Evolutionary conservation across 1,140 invertebrate species (phyloP).

Genomic region (Gryllus bimaculatus): DNA sequence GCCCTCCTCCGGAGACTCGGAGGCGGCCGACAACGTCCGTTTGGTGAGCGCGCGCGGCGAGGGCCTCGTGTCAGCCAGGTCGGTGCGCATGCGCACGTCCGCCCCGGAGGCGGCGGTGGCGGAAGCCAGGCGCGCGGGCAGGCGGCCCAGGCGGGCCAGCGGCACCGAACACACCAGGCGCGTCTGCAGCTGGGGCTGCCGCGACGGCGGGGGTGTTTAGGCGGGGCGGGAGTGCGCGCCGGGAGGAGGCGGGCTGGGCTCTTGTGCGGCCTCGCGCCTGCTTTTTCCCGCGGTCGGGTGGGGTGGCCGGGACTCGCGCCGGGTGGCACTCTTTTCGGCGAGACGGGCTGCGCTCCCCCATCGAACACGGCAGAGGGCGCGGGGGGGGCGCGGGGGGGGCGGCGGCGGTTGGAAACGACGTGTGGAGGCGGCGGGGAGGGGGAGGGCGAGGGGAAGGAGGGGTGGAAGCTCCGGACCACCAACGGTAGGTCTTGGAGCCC

Average conservation of each 20-base stretch:
- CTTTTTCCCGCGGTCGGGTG: neutral
- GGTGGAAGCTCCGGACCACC: neutral
- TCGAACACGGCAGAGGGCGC: neutral
- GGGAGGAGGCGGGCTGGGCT: neutral
- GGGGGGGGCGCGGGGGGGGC: too few species aligned
- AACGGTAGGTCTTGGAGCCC: neutral
- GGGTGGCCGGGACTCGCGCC: neutral
- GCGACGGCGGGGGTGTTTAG: neutral
- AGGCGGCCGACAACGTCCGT: constrained; percentile 11
- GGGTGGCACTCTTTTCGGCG: neutral
- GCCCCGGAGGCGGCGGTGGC: constrained; percentile 24
- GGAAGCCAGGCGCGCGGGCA: neutral
- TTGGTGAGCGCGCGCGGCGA: constrained; percentile 13
- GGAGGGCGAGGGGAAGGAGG: too few species aligned
- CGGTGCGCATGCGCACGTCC: constrained; percentile 39
- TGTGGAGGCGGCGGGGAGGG: too few species aligned
- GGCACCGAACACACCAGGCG: neutral
- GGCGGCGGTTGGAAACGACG: neutral
- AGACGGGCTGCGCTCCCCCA: neutral
- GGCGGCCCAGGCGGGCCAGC: neutral
- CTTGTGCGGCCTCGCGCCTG: neutral
- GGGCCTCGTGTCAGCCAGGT: constrained; percentile 46
- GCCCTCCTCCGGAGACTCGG: constrained; percentile 13
- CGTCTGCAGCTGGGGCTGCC: too few species aligned
- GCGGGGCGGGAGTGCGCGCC: too few species aligned